These are phyloP conservation scores for Zaprionus inermis DNA, from an alignment of 1,140 invertebrate genomes.

Conservation along the genomic window DNA sequence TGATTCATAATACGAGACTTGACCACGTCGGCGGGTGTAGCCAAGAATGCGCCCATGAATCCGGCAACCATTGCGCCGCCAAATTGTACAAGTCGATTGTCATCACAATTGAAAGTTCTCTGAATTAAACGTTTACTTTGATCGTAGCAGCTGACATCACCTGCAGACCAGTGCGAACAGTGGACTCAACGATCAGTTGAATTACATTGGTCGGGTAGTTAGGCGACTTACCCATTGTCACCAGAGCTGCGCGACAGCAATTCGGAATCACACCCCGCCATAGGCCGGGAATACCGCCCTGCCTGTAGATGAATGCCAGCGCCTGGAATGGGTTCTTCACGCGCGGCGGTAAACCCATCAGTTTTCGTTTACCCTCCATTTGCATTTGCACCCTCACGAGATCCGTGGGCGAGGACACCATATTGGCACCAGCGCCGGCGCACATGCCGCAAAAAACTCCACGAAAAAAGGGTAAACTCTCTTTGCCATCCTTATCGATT, in stretches of 20 bases:
- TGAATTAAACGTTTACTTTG: conserved; percentile 38
- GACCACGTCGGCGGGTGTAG: conserved; percentile 49
- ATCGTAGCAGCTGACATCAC: conserved; percentile 46
- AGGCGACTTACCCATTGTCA: conserved; percentile 41
- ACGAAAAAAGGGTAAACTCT: conserved; percentile 15
- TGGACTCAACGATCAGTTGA: no score
- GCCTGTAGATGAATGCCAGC: background rate
- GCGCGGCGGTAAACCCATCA: conserved; percentile 32
- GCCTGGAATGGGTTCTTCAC: conserved; percentile 41
- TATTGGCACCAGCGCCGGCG: conserved; percentile 11
- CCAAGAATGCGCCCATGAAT: conserved; percentile 15
- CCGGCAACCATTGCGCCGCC: conserved; percentile 40
- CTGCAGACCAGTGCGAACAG: no score
- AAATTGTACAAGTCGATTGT: conserved; percentile 38
- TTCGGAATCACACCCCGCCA: conserved; percentile 46
- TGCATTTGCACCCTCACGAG: conserved; percentile 53
- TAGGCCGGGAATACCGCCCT: conserved; percentile 23
- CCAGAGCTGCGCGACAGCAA: conserved; percentile 25
- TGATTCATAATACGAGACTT: conserved; percentile 57
- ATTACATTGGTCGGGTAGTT: no score
- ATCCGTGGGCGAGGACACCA: conserved; percentile 38
- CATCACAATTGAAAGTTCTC: background rate
- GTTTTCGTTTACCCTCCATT: conserved; percentile 45
- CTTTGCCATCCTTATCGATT: conserved; percentile 13
- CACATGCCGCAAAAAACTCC: conserved; percentile 15